Conservation (phyloP, 1,140 invertebrate species). For the Asbolus verrucosus region DNA sequence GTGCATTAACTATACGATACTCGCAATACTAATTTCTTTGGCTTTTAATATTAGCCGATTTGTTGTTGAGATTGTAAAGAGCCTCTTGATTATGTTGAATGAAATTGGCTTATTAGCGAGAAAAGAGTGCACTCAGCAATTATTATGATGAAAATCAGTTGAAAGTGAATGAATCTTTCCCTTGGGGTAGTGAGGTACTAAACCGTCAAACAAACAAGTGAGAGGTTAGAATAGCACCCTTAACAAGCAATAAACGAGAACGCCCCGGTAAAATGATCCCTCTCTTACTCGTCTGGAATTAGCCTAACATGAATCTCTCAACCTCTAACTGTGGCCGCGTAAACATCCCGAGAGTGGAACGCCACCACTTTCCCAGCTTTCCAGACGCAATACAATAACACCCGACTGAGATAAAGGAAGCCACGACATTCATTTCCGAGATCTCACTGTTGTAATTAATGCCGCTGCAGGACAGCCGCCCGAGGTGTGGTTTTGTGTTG, state of each 20-base stretch:
- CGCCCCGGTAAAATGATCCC: constrained; percentile 55
- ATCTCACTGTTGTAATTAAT: constrained; percentile 61
- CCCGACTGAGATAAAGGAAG: constrained; percentile 59
- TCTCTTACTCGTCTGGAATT: constrained; percentile 50
- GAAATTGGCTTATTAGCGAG: neutral
- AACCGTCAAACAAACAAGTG: constrained; percentile 51
- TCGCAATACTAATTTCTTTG: too few species aligned
- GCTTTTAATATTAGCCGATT: too few species aligned
- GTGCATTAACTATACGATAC: too few species aligned
- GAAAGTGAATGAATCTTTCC: constrained; percentile 37
- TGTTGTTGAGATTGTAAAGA: neutral
- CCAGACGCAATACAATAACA: constrained; percentile 53
- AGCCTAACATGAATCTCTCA: constrained; percentile 55
- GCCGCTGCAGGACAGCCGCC: constrained; percentile 59
- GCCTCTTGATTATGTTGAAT: too few species aligned
- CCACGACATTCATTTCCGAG: constrained; percentile 63
- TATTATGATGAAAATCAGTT: constrained; percentile 42
- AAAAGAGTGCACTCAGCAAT: constrained; percentile 21
- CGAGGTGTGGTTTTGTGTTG: constrained; percentile 55
- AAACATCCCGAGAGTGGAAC: constrained; percentile 38
- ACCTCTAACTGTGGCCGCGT: constrained; percentile 51
- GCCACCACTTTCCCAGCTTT: constrained; percentile 28
- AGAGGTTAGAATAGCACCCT: constrained; percentile 54
- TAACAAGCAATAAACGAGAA: constrained; percentile 58
- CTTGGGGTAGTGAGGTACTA: constrained; percentile 34